Base-by-base conservation (phyloP, 2,888 invertebrate genomes). In the Clanis bilineata region DNA sequence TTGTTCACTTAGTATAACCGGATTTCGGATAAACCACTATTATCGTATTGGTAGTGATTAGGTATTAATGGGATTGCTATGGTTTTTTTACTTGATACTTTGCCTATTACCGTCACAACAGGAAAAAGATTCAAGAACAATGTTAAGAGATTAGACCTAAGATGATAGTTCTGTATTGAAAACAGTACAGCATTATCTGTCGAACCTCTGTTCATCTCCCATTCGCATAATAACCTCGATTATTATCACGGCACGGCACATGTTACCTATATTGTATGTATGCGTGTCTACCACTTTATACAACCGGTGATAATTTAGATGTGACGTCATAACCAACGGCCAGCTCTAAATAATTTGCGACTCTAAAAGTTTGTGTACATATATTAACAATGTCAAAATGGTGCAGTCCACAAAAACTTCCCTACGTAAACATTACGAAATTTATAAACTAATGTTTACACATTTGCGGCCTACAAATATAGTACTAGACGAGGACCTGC, bases 261-360 rank as follows among this genome's bases (percentile, higher is more conserved):
- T 74, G n/a, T n/a, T n/a, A n/a, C n/a, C n/a, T n/a, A n/a, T n/a
- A n/a, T n/a, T n/a, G n/a, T n/a, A n/a, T n/a, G 77, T 72, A 79
- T 71, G 83, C 90, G 90, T 90, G 90, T 78, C 72, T 79, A 67
- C 65, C 88, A 85, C 76, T 86, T 90, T 90, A 89, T 85, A 83
- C 76, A 77, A 71, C 72, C 64, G 60, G 84, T 86, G 89, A 86
- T 90, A 90, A 90, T 90, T 88, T 78, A 54, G 60, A 62, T 60
- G 65, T 83, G 81, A 90, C 88, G 88, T 86, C 85, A 85, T 70
- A n/a, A 63, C 63, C 28, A 51, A 72, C 66, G 64, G 61, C 71
- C 65, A 74, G 71, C 70, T 73, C 66, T 69, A 74, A 79, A 79
- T 75, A 72, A 76, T 74, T 76, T 64, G 67, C 72, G 72, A 72